Percentiles rank a stretch among this genome's conserved stretches.
These are phyloP conservation scores for Phorcus lineatus DNA, from an alignment of 2,888 invertebrate species.

Conservation along the genomic window DNA sequence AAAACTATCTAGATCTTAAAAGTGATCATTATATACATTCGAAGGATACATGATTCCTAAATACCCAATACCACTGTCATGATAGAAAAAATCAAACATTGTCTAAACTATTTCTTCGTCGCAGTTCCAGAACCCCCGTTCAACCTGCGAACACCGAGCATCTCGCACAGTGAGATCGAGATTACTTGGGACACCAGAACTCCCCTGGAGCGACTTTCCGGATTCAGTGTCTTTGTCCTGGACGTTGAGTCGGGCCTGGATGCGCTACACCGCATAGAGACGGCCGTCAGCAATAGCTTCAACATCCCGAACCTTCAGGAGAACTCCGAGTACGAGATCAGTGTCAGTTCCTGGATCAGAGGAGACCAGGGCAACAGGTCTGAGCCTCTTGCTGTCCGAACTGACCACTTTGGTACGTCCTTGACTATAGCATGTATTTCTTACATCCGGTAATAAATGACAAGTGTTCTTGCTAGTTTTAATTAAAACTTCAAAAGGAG, in stretches of 20 bases:
- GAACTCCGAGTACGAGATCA: background rate
- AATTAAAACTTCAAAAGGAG: too few species aligned
- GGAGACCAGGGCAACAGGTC: background rate
- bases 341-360: conserved; percentile 4
- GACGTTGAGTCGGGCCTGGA: background rate
- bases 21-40: too few species aligned
- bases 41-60: too few species aligned
- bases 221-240: background rate
- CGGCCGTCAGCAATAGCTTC: background rate
- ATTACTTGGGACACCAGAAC: background rate
- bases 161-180: background rate
- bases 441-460: too few species aligned
- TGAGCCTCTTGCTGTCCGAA: background rate
- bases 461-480: too few species aligned
- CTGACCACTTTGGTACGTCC: background rate
- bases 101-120: too few species aligned
- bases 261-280: background rate
- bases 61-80: too few species aligned
- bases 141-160: background rate
- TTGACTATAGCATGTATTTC: too few species aligned
- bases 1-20: too few species aligned
- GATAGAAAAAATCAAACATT: too few species aligned
- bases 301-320: background rate
- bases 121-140: background rate
- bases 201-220: background rate